Conservation (phyloP, 1,140 invertebrate species). For the Pseudomyrmex dendroicus region DNA sequence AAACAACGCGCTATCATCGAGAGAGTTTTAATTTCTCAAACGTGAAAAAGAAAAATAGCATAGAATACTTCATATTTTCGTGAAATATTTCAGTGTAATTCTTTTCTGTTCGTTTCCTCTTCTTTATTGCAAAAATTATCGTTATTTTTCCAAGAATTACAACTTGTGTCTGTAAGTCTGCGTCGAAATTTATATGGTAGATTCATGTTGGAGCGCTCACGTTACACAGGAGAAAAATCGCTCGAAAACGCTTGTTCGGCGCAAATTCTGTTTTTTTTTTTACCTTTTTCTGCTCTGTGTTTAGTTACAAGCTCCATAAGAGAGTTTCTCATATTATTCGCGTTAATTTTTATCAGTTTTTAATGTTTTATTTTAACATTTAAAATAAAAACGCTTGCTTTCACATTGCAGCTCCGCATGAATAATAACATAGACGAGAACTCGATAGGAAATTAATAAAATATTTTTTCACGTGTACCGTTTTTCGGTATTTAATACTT, state of each 20-base stretch:
- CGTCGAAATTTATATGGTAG: constrained; percentile 21
- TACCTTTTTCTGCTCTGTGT: not conserved
- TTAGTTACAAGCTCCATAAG: not conserved
- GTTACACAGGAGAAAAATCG: constrained; percentile 50
- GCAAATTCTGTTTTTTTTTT: constrained; percentile 17
- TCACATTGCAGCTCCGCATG: too few relatives aligned
- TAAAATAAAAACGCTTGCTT: too few relatives aligned
- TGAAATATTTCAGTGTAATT: not conserved
- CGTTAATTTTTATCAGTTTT: constrained; percentile 3
- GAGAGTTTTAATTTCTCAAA: not conserved
- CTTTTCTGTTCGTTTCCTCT: not conserved
- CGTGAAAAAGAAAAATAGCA: not conserved
- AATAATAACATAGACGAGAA: constrained; percentile 7
- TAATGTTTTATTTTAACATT: too few relatives aligned
- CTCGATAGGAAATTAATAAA: not conserved
- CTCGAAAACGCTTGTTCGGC: constrained; percentile 32
- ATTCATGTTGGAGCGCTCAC: constrained; percentile 8
- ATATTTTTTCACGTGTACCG: not conserved
- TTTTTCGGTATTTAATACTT: constrained; percentile 25
- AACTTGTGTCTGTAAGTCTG: constrained; percentile 22
- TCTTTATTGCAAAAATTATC: constrained; percentile 2
- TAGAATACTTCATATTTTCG: not conserved
- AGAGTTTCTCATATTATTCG: constrained; percentile 3
- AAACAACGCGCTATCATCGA: too few relatives aligned
- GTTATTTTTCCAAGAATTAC: constrained; percentile 24